phyloP scores from a whole-genome alignment of 2,888 invertebrate genomes.

The Rhingia rostrata region DNA sequence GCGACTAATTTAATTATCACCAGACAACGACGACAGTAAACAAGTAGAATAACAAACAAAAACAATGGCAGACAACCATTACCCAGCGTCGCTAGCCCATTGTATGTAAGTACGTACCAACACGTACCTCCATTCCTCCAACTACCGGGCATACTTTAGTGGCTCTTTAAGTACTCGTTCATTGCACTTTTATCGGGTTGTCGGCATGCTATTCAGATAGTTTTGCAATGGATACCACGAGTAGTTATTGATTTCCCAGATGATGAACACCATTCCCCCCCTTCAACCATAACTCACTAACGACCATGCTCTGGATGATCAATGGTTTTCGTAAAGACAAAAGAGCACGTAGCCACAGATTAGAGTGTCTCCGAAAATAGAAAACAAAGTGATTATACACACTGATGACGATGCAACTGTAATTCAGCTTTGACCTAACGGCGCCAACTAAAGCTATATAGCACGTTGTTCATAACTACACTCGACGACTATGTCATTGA shows the following conservation, averaged over 20 bases:
- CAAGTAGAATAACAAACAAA: constrained; percentile 33
- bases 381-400: constrained; percentile 1
- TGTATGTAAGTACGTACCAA: constrained; percentile 25
- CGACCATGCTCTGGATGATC: neutral
- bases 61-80: constrained; percentile 18
- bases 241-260: constrained; percentile 30
- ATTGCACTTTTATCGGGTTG: constrained; percentile 32
- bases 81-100: constrained; percentile 23
- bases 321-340: constrained; percentile 5
- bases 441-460: neutral
- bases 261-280: neutral
- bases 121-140: constrained; percentile 3
- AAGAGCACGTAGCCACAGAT: constrained; percentile 12
- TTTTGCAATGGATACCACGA: too few species aligned
- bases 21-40: constrained; percentile 19
- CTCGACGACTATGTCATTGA: constrained; percentile 31
- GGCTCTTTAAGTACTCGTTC: constrained; percentile 39
- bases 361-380: constrained; percentile 1
- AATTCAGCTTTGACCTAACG: neutral
- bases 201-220: neutral
- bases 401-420: constrained; percentile 2
- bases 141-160: constrained; percentile 42
- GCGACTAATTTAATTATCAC: constrained; percentile 55
- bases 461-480: neutral
- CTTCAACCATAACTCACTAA: neutral